Conservation (phyloP, 2,797 vertebrate genomes). For the Halcyon leucocephala region DNA sequence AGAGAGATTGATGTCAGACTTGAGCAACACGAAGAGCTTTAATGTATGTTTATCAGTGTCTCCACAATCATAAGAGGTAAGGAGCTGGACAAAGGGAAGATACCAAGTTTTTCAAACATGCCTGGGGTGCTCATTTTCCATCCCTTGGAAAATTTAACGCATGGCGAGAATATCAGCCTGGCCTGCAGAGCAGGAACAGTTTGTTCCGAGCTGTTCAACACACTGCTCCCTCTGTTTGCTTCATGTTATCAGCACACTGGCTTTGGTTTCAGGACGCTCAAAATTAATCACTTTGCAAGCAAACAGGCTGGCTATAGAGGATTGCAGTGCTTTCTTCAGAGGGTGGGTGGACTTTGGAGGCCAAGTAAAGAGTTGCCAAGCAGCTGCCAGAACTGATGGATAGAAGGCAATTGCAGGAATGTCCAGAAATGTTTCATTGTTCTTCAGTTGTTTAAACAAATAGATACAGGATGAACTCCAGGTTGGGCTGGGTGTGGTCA, state of each 20-base stretch:
- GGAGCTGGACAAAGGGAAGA: background rate
- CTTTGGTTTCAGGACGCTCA: background rate
- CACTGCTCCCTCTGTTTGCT: background rate
- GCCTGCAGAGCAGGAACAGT: background rate
- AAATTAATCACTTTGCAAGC: background rate
- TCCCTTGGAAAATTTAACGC: background rate
- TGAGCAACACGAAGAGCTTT: background rate
- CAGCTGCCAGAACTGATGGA: conserved; percentile 52
- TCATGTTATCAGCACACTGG: background rate
- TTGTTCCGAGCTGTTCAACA: background rate
- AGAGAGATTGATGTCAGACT: background rate
- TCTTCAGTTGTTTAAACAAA: conserved; percentile 8
- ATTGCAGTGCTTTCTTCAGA: background rate
- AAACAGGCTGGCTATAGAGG: background rate
- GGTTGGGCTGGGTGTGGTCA: background rate
- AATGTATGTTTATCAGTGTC: background rate
- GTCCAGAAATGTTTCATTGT: conserved; percentile 35
- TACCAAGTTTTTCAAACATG: background rate
- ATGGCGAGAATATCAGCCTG: background rate
- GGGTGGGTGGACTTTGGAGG: conserved; percentile 15
- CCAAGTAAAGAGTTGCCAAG: conserved; percentile 17
- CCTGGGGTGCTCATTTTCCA: background rate
- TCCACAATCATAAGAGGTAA: background rate
- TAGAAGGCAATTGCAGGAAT: conserved; percentile 12
- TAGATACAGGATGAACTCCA: background rate